phyloP scores from a whole-genome alignment of 2,113 vertebrate genomes.

The Gallinago paraguaiae region DNA sequence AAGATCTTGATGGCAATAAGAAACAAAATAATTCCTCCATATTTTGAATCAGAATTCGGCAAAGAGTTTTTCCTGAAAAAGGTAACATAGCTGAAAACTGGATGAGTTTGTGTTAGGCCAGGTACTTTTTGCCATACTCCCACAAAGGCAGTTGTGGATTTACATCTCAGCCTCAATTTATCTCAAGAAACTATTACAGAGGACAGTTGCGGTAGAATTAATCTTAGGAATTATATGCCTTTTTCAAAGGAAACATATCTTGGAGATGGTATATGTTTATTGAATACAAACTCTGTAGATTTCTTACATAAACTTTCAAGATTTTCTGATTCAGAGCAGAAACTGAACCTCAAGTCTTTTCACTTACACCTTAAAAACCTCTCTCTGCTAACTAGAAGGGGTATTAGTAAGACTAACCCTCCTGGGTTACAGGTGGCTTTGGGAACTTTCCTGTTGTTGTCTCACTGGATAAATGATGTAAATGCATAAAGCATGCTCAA shows the following conservation, averaged over 20 bases:
- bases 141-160: neutral
- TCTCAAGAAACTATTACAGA: neutral
- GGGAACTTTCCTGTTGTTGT: neutral
- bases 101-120: neutral
- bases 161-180: neutral
- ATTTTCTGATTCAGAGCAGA: neutral
- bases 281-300: neutral
- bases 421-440: neutral
- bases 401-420: neutral
- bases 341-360: neutral
- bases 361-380: neutral
- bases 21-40: constrained; percentile 75
- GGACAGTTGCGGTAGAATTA: neutral
- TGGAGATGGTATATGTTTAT: neutral
- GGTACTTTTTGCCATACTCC: neutral
- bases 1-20: constrained; percentile 69
- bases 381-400: neutral
- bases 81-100: constrained; percentile 54
- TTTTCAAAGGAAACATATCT: neutral
- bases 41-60: constrained; percentile 83
- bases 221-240: neutral
- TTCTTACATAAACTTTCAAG: neutral
- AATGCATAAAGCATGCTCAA: neutral
- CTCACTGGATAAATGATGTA: neutral
- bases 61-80: constrained; percentile 48